Evolutionary conservation across 2,888 invertebrate species (phyloP), one percentile per base, ranked within the genome.

Genomic region (Deilephila porcellus): DNA sequence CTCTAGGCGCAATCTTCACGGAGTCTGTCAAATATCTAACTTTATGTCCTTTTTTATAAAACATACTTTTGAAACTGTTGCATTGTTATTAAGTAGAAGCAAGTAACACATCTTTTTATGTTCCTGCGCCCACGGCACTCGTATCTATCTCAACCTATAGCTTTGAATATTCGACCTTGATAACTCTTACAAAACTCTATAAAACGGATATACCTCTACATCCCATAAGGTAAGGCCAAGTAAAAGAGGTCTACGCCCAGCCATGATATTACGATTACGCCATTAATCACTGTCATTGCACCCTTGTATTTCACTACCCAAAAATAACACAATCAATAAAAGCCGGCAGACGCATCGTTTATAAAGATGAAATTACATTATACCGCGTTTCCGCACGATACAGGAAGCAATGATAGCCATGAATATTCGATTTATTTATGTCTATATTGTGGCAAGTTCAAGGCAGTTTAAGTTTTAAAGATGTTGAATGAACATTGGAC

Each of bases 341-440:
- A 3, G 25, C 25, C 45, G 37, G 20, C 34, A 63, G 11, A 52
- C 6, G 14, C 45, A 25, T 52, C 25, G 14, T 25, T 67, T 6
- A 56, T 56, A 56, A 67, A 25, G 17, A 52, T 6, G 29, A 29
- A 32, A 32, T 62, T 7, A 32, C 32, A 63, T 34, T 63, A 63
- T 25, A 45, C 45, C 17, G 25, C 11, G 17, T 67, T 52, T 67
- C 67, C 67, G 67, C 14, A 20, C 20, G 37, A 8, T 20, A 11
- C 20, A 20, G 64, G 67, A 67, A 67, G 67, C n/a, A 45, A 52
- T 67, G 20, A 37, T 29, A 19, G 32, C 62, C 32, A 37, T 37
- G 34, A 34, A 63, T 37, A 34, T 34, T 63, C 7, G 29, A 32
- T 37, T 45, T 45, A 64, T 67, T 67, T 1, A 45, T n/a, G 1